Percentiles rank a stretch among this genome's conserved stretches.
Conservation (phyloP, 2,888 invertebrate genomes). For the Teleogryllus oceanicus region DNA sequence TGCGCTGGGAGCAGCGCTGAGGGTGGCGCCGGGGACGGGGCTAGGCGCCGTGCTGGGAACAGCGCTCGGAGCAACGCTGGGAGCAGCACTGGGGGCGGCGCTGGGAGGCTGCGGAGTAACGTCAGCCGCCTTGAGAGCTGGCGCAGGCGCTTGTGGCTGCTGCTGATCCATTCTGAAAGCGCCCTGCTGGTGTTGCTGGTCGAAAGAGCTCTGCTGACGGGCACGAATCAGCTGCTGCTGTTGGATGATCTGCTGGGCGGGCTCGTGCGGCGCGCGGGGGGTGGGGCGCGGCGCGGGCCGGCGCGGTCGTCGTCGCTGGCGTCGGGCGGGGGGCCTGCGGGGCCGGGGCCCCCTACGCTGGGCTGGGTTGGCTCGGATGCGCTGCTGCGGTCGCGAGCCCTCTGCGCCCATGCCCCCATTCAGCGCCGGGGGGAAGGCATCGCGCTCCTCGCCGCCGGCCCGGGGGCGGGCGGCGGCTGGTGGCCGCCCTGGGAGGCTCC, state of each 20-base stretch:
- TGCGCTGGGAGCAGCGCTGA: background rate
- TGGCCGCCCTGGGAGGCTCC: background rate
- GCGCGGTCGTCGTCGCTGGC: conserved; percentile 20
- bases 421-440: background rate
- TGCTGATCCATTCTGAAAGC: conserved; percentile 1
- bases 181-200: background rate
- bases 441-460: background rate
- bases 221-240: background rate
- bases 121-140: background rate
- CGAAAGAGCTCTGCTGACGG: background rate
- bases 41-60: background rate
- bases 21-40: background rate
- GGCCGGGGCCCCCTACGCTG: background rate
- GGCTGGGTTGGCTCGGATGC: conserved; percentile 9
- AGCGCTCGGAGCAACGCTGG: background rate
- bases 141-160: background rate
- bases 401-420: conserved; percentile 26
- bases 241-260: background rate
- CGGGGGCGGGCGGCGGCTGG: background rate
- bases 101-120: background rate
- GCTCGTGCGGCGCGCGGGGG: no score
- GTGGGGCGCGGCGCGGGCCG: no score
- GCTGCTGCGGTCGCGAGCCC: conserved; percentile 3
- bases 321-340: background rate
- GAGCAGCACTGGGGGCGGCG: background rate